Percentiles rank a stretch among this genome's conserved stretches.
Conservation (phyloP, 2,888 invertebrate genomes). For the Polylopha cassiicola region DNA sequence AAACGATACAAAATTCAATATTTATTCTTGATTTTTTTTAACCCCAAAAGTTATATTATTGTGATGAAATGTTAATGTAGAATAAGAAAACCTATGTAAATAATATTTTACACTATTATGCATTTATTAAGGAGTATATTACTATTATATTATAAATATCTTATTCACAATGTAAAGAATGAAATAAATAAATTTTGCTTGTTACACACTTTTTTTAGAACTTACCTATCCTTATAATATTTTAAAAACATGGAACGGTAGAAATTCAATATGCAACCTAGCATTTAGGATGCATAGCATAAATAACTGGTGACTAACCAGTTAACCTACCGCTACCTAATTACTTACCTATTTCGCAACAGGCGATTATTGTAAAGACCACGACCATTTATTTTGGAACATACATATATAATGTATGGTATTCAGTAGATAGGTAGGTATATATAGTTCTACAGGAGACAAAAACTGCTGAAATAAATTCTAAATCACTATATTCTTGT, state of each 20-base stretch:
- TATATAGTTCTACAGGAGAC: too few species aligned
- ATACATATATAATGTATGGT: too few species aligned
- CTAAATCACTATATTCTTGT: slow-evolving; percentile 14
- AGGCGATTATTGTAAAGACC: too few species aligned
- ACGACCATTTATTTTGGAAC: too few species aligned
- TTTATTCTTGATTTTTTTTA: slow-evolving; percentile 4
- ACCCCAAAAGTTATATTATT: slow-evolving; percentile 22
- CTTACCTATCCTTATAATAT: slow-evolving; percentile 7
- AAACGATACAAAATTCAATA: slow-evolving; percentile 1
- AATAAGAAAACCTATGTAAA: slow-evolving; percentile 42
- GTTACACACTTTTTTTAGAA: slow-evolving; percentile 40
- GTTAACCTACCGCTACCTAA: not conserved
- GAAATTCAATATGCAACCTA: too few species aligned
- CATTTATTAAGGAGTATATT: slow-evolving; percentile 51
- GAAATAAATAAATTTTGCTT: slow-evolving; percentile 65
- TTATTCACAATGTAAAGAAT: slow-evolving; percentile 61
- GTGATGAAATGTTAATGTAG: slow-evolving; percentile 24
- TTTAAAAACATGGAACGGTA: too few species aligned
- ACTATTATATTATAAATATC: slow-evolving; percentile 40
- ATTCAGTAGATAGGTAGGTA: too few species aligned
- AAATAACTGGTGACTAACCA: too few species aligned
- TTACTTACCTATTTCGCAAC: too few species aligned
- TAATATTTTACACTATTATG: slow-evolving; percentile 54
- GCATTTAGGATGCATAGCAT: too few species aligned
- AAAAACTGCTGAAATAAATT: not conserved